phyloP scores from a whole-genome alignment of 2,888 invertebrate genomes.

The Hydropsyche betteni region DNA sequence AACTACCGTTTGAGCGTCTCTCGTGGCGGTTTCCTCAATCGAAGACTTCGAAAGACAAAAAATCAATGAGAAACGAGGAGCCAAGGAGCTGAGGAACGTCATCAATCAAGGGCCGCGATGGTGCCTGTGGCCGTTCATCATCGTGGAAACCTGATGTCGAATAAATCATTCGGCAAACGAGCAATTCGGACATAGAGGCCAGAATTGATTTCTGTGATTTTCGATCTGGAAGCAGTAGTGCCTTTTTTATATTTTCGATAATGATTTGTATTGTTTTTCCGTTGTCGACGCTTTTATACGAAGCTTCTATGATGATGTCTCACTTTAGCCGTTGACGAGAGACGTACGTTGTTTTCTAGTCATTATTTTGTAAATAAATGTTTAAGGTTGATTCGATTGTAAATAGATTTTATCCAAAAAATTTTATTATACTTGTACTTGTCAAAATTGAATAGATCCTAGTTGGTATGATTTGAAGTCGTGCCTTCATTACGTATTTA shows the following conservation, averaged over 20 bases:
- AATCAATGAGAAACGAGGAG: conserved; percentile 19
- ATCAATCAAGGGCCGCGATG: conserved; percentile 45
- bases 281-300: background rate
- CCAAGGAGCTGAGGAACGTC: conserved; percentile 42
- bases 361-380: conserved; percentile 34
- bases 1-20: conserved; percentile 35
- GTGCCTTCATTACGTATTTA: conserved; percentile 5
- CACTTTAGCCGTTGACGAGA: conserved; percentile 34
- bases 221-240: background rate
- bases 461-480: conserved; percentile 5
- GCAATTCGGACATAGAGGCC: conserved; percentile 13
- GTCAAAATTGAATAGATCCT: conserved; percentile 1
- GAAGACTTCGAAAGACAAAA: conserved; percentile 5
- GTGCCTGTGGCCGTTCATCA: conserved; percentile 45
- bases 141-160: conserved; percentile 38
- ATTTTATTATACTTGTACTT: background rate
- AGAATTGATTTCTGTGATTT: conserved; percentile 20
- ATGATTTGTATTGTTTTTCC: background rate
- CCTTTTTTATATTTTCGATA: conserved; percentile 10
- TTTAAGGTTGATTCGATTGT: conserved; percentile 9
- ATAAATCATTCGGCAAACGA: conserved; percentile 40
- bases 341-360: conserved; percentile 45
- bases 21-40: conserved; percentile 27
- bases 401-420: conserved; percentile 10
- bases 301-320: conserved; percentile 11